phyloP scores from a whole-genome alignment of 2,797 vertebrate species.

The Emys orbicularis region DNA sequence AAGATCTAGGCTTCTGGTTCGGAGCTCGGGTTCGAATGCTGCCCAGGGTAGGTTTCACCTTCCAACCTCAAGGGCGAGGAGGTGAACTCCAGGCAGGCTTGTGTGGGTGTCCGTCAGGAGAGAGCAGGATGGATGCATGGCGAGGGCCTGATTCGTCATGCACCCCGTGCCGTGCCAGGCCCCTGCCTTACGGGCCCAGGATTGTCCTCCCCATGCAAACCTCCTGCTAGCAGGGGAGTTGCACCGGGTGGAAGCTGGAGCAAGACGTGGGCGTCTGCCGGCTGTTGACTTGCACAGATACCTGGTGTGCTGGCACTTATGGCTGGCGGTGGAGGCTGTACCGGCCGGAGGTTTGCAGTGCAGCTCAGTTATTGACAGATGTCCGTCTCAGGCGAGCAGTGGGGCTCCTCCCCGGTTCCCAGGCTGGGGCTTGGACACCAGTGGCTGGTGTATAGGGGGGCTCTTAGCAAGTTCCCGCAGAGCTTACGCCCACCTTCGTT shows the following conservation, averaged over 20 bases:
- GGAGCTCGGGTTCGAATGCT: background rate
- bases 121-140: background rate
- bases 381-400: accelerated
- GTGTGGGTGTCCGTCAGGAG: background rate
- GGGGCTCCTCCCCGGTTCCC: background rate
- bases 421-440: background rate
- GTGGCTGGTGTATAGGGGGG: background rate
- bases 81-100: background rate
- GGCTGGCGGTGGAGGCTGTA: background rate
- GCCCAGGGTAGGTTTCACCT: background rate
- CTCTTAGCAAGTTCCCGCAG: no score
- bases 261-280: background rate
- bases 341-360: background rate
- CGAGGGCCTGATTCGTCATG: background rate
- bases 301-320: background rate
- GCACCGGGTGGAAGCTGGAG: background rate
- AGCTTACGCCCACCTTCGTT: no score
- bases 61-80: no score
- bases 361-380: background rate
- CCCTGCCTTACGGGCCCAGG: background rate
- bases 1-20: background rate
- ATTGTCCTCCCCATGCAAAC: background rate
- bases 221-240: background rate
- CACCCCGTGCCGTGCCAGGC: no score
- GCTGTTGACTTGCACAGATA: background rate